Conservation (phyloP, 2,888 invertebrate genomes). For the Nemotelus nigrinus region DNA sequence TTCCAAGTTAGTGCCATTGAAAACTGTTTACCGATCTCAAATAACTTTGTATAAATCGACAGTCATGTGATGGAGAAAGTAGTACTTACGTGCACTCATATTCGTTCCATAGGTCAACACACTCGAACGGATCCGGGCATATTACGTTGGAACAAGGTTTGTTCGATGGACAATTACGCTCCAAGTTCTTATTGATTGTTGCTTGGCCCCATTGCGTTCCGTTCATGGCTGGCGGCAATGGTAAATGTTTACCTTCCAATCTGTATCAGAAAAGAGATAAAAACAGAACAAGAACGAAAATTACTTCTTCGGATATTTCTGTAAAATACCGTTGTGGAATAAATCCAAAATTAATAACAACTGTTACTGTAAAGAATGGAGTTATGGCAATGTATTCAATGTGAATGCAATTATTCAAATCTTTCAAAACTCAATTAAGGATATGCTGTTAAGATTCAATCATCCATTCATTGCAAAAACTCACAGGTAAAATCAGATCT, state of each 20-base stretch:
- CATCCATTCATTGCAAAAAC: no score
- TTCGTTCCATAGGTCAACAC: slow-evolving; percentile 97
- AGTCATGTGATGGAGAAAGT: no score
- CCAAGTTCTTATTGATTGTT: slow-evolving; percentile 91
- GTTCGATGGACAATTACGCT: slow-evolving; percentile 92
- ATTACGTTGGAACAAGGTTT: slow-evolving; percentile 95
- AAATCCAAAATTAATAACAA: no score
- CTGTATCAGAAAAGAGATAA: slow-evolving; percentile 63
- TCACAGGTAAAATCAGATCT: no score
- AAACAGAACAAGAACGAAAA: not conserved
- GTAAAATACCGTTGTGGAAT: no score
- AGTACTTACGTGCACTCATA: slow-evolving; percentile 96
- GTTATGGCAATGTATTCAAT: no score
- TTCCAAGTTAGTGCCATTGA: not conserved
- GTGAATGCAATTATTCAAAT: no score
- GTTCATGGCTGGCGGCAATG: slow-evolving; percentile 93
- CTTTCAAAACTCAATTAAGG: no score
- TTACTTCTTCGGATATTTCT: no score
- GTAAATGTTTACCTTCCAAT: slow-evolving; percentile 93
- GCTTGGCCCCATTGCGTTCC: slow-evolving; percentile 97
- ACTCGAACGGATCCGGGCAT: slow-evolving; percentile 92
- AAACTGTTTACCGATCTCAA: not conserved
- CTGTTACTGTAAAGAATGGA: no score
- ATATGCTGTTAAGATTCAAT: no score
- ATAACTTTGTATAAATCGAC: no score